Evolutionary conservation across 2,888 invertebrate species (phyloP).

Genomic region (Drosophila kanekoi): DNA sequence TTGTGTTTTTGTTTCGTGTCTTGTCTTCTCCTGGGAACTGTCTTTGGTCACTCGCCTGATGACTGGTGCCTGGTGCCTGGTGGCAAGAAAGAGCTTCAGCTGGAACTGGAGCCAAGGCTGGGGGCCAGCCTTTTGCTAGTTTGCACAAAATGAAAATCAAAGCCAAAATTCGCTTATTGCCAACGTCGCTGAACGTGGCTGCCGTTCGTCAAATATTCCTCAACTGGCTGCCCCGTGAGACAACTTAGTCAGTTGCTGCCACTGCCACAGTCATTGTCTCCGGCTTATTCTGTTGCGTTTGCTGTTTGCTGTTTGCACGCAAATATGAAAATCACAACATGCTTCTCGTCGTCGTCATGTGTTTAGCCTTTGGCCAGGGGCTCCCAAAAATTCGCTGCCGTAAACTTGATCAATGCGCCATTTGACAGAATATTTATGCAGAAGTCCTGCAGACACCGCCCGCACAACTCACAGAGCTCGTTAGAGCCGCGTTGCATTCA

Average conservation of each 20-base stretch:
- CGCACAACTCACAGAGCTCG: conserved; percentile 23
- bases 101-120: conserved; percentile 12
- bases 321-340: conserved; percentile 75
- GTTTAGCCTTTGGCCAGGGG: conserved; percentile 52
- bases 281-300: conserved; percentile 23
- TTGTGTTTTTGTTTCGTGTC: conserved; percentile 58
- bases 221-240: conserved; percentile 64
- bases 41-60: conserved; percentile 59
- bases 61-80: conserved; percentile 24
- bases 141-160: conserved; percentile 66
- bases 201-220: conserved; percentile 59
- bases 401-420: conserved; percentile 43
- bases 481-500: conserved; percentile 51
- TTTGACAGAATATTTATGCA: conserved; percentile 70
- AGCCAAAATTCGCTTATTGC: conserved; percentile 70
- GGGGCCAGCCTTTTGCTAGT: conserved; percentile 54
- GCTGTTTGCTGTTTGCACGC: conserved; percentile 65
- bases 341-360: conserved; percentile 33
- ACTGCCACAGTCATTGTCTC: conserved; percentile 36
- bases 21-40: conserved; percentile 72
- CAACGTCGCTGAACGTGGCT: conserved; percentile 34
- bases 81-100: background rate
- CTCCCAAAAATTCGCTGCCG: conserved; percentile 34
- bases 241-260: conserved; percentile 54
- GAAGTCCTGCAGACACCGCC: conserved; percentile 26